phyloP scores from a whole-genome alignment of 2,888 invertebrate species.

The Eustalomyia histrio region DNA sequence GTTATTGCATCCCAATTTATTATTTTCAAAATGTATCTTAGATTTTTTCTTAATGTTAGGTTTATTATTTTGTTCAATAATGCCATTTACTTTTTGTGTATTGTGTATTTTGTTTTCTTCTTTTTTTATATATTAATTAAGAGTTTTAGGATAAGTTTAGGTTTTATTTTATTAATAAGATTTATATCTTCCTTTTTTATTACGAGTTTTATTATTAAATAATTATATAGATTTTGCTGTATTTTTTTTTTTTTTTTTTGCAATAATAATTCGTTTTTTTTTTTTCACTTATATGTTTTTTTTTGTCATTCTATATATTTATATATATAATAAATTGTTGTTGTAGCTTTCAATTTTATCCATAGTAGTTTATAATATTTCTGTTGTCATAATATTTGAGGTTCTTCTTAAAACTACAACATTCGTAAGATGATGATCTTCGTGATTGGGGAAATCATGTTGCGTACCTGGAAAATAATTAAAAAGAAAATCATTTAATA shows the following conservation, averaged over 20 bases:
- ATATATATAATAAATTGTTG: slow-evolving; percentile 67
- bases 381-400: slow-evolving; percentile 64
- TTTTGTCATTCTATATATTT: slow-evolving; percentile 52
- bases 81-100: slow-evolving; percentile 31
- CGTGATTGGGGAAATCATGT: slow-evolving; percentile 77
- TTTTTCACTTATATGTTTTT: slow-evolving; percentile 41
- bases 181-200: slow-evolving; percentile 66
- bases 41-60: neutral
- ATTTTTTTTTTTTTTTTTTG: slow-evolving; percentile 48
- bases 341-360: slow-evolving; percentile 67
- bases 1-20: neutral
- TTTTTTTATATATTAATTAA: slow-evolving; percentile 26
- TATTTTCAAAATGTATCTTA: neutral
- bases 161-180: slow-evolving; percentile 46
- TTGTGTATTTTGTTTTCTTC: slow-evolving; percentile 30
- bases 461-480: slow-evolving; percentile 74
- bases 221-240: slow-evolving; percentile 58
- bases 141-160: slow-evolving; percentile 48
- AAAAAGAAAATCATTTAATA: neutral
- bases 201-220: slow-evolving; percentile 52
- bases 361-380: slow-evolving; percentile 53
- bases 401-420: slow-evolving; percentile 65
- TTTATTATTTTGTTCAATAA: slow-evolving; percentile 15
- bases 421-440: slow-evolving; percentile 59
- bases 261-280: slow-evolving; percentile 50